These are phyloP conservation scores for Drosophila tripunctata DNA, from an alignment of 2,888 invertebrate species.

Conservation along the genomic window DNA sequence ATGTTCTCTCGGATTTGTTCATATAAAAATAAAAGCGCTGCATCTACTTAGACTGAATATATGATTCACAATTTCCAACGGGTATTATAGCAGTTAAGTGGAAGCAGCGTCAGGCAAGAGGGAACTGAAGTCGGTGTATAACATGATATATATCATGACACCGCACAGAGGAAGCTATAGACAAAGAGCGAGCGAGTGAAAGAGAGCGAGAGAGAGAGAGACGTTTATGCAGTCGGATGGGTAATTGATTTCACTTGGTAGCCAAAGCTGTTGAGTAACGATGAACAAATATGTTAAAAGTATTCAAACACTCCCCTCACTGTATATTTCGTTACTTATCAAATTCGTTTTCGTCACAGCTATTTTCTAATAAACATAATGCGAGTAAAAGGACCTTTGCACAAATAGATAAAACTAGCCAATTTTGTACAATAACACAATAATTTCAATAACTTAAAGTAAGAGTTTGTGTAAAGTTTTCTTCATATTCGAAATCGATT, in stretches of 20 bases:
- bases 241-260: constrained; percentile 36
- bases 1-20: constrained; percentile 42
- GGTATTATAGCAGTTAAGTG: constrained; percentile 1
- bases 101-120: not conserved
- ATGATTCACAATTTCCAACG: constrained; percentile 34
- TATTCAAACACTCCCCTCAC: not conserved
- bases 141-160: constrained; percentile 48
- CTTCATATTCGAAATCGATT: no score
- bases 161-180: not conserved
- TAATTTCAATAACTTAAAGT: no score
- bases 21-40: constrained; percentile 29
- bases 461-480: no score
- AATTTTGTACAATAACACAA: no score
- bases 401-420: no score
- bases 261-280: constrained; percentile 7
- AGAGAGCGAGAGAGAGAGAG: not conserved
- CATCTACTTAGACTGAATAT: constrained; percentile 52
- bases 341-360: not conserved
- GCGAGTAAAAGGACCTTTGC: no score
- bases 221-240: constrained; percentile 5
- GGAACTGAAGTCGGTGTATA: not conserved
- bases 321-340: not conserved
- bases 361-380: no score
- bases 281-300: not conserved
- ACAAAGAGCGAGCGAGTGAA: not conserved